Conservation (phyloP, 2,888 invertebrate genomes). For the Dorcus hopei region DNA sequence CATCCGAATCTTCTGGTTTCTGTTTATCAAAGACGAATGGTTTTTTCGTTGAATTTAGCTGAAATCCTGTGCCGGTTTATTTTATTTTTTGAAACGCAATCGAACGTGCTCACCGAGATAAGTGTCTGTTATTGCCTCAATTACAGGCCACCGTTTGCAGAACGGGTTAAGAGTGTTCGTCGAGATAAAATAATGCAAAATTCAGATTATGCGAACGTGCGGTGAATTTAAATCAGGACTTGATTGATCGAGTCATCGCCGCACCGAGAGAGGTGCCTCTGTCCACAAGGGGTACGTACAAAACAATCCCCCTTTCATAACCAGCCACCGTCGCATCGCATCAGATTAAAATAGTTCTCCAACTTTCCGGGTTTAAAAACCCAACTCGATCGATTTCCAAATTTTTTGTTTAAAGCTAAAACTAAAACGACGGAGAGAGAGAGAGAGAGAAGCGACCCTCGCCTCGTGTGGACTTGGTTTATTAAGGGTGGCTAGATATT, state of each 20-base stretch:
- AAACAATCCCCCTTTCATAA: background rate
- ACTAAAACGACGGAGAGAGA: too few relatives aligned
- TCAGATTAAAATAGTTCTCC: slow-evolving; percentile 19
- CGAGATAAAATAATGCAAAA: slow-evolving; percentile 50
- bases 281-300: slow-evolving; percentile 1
- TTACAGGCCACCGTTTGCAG: slow-evolving; percentile 8
- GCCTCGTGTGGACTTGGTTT: slow-evolving; percentile 5
- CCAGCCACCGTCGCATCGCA: background rate
- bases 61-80: too few relatives aligned
- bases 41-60: too few relatives aligned
- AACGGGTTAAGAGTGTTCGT: slow-evolving; percentile 40
- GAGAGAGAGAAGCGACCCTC: too few relatives aligned
- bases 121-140: background rate
- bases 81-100: too few relatives aligned
- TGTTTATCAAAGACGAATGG: too few relatives aligned
- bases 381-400: too few relatives aligned
- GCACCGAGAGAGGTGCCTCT: slow-evolving; percentile 24
- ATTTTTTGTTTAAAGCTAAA: too few relatives aligned
- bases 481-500: slow-evolving; percentile 30
- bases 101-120: background rate
- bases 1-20: too few relatives aligned
- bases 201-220: slow-evolving; percentile 50
- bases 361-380: slow-evolving; percentile 6
- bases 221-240: slow-evolving; percentile 47
- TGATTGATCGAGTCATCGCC: slow-evolving; percentile 39